A percentile compares a stretch with the other conserved stretches of the same genome.
Conservation (phyloP, 2,797 vertebrate genomes). For the Pseudotriccus pelzelni region DNA sequence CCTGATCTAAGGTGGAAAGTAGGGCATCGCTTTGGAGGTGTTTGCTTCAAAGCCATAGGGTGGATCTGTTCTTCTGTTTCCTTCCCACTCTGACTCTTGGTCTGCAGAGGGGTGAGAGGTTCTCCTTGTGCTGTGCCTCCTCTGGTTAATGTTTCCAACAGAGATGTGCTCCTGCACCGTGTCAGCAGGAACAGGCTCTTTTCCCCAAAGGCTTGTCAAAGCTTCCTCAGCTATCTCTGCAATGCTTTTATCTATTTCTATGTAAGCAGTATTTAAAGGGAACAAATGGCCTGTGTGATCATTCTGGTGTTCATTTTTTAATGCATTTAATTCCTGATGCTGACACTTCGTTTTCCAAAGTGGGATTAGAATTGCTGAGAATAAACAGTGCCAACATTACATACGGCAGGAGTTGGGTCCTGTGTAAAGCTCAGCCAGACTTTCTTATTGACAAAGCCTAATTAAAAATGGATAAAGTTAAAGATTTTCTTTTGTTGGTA, state of each 20-base stretch:
- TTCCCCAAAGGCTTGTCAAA: not conserved
- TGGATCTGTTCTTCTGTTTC: not conserved
- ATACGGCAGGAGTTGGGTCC: not conserved
- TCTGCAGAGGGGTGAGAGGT: not conserved
- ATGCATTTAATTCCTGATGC: conserved; percentile 18
- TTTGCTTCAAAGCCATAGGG: not conserved
- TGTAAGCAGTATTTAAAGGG: not conserved
- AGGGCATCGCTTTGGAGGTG: not conserved
- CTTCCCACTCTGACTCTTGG: not conserved
- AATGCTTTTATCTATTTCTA: not conserved
- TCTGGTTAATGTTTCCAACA: not conserved
- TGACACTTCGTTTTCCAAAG: conserved; percentile 7
- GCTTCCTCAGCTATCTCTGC: not conserved
- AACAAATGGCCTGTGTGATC: conserved; percentile 7
- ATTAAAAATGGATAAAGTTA: conserved; percentile 58
- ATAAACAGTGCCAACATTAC: not conserved
- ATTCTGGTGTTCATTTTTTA: not conserved
- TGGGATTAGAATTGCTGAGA: not conserved
- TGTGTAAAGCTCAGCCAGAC: not conserved
- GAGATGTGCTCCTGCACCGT: fast-evolving
- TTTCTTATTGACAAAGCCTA: conserved; percentile 33
- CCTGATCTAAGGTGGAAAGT: not conserved
- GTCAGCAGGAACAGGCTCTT: not conserved
- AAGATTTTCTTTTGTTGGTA: not conserved
- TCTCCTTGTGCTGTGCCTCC: fast-evolving